Percentiles rank a stretch among this genome's conserved stretches.
Conservation (phyloP, 2,888 invertebrate species). For the Lymantria monacha region DNA sequence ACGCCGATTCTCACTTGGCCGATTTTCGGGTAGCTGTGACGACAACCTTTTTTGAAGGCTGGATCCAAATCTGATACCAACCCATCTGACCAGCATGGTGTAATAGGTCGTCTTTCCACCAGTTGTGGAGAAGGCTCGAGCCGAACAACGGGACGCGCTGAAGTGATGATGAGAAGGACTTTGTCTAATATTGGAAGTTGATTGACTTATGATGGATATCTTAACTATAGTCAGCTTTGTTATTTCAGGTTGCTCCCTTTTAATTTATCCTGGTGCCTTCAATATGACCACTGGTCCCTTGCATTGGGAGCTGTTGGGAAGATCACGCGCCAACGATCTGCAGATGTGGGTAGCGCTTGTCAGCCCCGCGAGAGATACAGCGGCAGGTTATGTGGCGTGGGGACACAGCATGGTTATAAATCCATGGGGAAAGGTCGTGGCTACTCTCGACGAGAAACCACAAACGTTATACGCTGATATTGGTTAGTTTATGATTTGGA, state of each 20-base stretch:
- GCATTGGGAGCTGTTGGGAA: slow-evolving; percentile 94
- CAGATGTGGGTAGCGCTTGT: slow-evolving; percentile 93
- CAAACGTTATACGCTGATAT: slow-evolving; percentile 88
- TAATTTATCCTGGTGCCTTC: slow-evolving; percentile 97
- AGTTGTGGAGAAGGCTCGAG: too few species aligned
- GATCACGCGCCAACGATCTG: slow-evolving; percentile 92
- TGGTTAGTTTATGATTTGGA: slow-evolving; percentile 69
- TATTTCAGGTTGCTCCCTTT: slow-evolving; percentile 87
- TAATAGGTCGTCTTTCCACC: too few species aligned
- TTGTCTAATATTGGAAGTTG: too few species aligned
- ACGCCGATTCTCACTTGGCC: too few species aligned
- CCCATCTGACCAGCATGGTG: too few species aligned
- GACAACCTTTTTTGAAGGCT: too few species aligned
- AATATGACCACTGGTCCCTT: slow-evolving; percentile 97
- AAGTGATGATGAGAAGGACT: too few species aligned
- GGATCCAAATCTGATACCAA: too few species aligned
- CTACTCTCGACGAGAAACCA: slow-evolving; percentile 86
- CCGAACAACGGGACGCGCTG: too few species aligned
- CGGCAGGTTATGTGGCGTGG: slow-evolving; percentile 91
- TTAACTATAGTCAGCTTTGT: neutral
- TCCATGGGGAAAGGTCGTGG: slow-evolving; percentile 91
- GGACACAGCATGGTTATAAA: slow-evolving; percentile 92
- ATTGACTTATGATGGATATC: too few species aligned
- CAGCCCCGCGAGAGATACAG: slow-evolving; percentile 89
- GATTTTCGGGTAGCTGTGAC: too few species aligned